phyloP scores from a whole-genome alignment of 2,888 invertebrate genomes.

The Catocala fraxini region DNA sequence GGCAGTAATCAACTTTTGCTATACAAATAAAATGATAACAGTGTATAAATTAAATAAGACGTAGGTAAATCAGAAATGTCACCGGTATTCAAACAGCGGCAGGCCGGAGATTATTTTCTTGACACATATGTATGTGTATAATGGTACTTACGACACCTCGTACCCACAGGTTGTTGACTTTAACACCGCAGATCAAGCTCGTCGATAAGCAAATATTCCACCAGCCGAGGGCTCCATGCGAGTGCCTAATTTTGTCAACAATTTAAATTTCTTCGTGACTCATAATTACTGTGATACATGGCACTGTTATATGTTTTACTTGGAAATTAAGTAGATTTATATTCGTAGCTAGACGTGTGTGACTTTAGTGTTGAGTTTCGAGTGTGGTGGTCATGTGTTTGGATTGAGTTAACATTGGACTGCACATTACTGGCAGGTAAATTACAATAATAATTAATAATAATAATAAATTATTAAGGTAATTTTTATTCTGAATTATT shows the following conservation, averaged over 20 bases:
- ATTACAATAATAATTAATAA: too few relatives aligned
- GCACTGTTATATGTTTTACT: not conserved
- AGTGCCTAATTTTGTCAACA: constrained; percentile 7
- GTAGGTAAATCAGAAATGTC: too few relatives aligned
- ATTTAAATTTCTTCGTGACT: constrained; percentile 3
- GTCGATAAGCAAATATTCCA: constrained; percentile 2
- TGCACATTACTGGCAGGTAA: too few relatives aligned
- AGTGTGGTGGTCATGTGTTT: not conserved
- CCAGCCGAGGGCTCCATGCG: not conserved
- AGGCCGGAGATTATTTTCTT: not conserved
- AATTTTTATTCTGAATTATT: too few relatives aligned
- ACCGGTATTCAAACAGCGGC: not conserved
- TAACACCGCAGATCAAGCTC: not conserved
- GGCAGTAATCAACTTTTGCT: too few relatives aligned
- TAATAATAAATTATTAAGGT: too few relatives aligned
- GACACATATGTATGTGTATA: not conserved
- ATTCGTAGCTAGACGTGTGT: not conserved
- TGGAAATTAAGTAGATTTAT: constrained; percentile 3
- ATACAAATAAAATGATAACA: too few relatives aligned
- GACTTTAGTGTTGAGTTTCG: not conserved
- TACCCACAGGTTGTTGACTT: constrained; percentile 4
- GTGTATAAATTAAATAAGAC: too few relatives aligned
- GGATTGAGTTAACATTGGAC: too few relatives aligned
- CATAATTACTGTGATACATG: constrained; percentile 1
- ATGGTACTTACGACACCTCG: not conserved